Base-by-base conservation (phyloP, 1,140 invertebrate species). In the Pseudachorutes palmiensis region DNA sequence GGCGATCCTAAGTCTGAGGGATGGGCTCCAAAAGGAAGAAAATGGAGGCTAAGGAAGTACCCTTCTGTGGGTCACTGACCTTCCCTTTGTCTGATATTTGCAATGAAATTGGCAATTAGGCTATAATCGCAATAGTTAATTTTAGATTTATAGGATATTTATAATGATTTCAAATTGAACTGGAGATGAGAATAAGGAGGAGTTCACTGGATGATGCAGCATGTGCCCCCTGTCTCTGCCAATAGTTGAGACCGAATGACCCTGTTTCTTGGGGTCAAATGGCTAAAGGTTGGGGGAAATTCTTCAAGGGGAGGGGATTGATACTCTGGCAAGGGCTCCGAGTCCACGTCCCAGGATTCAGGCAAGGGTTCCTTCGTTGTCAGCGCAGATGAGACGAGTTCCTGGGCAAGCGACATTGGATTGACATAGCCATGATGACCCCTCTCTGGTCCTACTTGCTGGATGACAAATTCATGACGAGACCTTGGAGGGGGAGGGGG, bases 371-470 rank as follows among this genome's bases (percentile, higher is more conserved):
- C 58, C 28, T 63, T 59, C 14, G 24, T 63, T 2, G 26, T 30
- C 16, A n/a, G 62, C 24, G 33, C 48, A 30, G 41, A 57, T 1
- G 49, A 58, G 31, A 70, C 61, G 59, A 72, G 51, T 51, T 69
- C 68, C n/a, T 62, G 62, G 58, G 68, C 71, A 3, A 72, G 36
- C 24, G 71, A 72, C 41, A 72, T 45, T 2, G 71, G 68, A 55
- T 72, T 72, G 22, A 68, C 63, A 31, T 72, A 70, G 24, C 69
- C 33, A 30, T 69, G 57, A 29, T 48, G 55, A 19, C 24, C 33
- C 30, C 45, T 58, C 28, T 22, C 30, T 26, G 16, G 22, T 9
- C 30, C 65, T 33, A 51, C 24, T 58, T 45, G 1, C n/a, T n/a
- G n/a, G n/a, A n/a, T n/a, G n/a, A n/a, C n/a, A n/a, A n/a, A n/a